Evolutionary conservation across 1,140 invertebrate species (phyloP).

Genomic region (Diorhabda elongata): DNA sequence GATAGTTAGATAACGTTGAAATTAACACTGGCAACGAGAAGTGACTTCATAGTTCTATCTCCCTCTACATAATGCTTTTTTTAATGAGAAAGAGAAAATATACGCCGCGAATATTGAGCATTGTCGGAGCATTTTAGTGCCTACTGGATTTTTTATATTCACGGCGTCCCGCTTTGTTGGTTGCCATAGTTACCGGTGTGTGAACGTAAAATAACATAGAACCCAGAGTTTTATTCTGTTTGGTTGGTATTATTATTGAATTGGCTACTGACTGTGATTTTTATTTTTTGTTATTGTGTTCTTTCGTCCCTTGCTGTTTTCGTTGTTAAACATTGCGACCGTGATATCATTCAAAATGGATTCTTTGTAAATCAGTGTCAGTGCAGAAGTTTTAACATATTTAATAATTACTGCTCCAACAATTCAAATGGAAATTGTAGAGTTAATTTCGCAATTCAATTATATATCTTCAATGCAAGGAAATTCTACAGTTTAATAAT

Average conservation of each 20-base stretch:
- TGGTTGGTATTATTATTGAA: not conserved
- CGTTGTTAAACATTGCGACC: no score
- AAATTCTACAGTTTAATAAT: no score
- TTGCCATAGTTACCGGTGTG: conserved; percentile 40
- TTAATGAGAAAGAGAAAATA: conserved; percentile 13
- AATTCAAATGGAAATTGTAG: no score
- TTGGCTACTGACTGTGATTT: not conserved
- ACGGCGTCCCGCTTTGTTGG: conserved; percentile 41
- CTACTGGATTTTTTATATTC: conserved; percentile 37
- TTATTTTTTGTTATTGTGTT: not conserved
- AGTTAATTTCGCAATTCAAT: no score
- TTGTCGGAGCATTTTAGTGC: conserved; percentile 34
- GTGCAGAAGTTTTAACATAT: no score
- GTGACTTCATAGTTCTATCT: conserved; percentile 27
- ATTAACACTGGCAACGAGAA: conserved; percentile 43
- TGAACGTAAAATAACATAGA: conserved; percentile 34
- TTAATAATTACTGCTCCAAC: no score
- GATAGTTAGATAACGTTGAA: conserved; percentile 47
- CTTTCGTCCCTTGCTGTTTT: no score
- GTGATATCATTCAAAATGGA: no score
- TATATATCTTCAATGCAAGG: no score
- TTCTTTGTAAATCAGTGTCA: no score
- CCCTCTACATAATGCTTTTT: conserved; percentile 5
- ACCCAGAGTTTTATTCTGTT: not conserved
- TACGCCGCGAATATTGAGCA: conserved; percentile 29